phyloP scores from a whole-genome alignment of 1,140 invertebrate genomes.

The Melitaea cinxia region DNA sequence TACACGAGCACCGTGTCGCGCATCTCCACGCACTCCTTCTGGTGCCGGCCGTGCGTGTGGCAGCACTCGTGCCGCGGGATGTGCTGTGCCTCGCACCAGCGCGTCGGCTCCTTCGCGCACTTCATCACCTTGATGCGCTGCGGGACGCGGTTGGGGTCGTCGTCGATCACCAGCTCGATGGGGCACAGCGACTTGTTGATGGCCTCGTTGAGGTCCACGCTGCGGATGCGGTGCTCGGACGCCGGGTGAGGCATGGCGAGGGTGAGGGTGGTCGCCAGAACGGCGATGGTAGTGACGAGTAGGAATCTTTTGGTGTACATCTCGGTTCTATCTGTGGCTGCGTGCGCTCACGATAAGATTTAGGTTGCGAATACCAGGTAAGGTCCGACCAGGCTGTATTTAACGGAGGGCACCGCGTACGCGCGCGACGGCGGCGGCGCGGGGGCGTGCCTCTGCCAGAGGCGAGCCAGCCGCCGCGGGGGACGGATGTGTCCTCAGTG shows the following conservation, averaged over 20 bases:
- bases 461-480: neutral
- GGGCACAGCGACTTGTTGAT: conserved; percentile 66
- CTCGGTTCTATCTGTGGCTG: conserved; percentile 1
- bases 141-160: conserved; percentile 54
- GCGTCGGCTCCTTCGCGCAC: conserved; percentile 49
- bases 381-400: conserved; percentile 22
- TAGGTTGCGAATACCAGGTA: conserved; percentile 54
- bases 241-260: conserved; percentile 23
- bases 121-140: conserved; percentile 62
- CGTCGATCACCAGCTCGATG: conserved; percentile 53
- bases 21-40: conserved; percentile 62
- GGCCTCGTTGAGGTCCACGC: conserved; percentile 46
- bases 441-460: neutral
- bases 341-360: conserved; percentile 46
- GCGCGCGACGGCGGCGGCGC: conserved; percentile 11
- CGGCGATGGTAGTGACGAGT: neutral
- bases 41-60: conserved; percentile 43
- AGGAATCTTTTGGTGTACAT: conserved; percentile 25
- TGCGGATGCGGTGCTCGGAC: conserved; percentile 30
- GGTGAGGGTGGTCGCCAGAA: conserved; percentile 6
- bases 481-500: neutral
- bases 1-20: conserved; percentile 60
- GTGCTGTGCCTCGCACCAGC: conserved; percentile 49
- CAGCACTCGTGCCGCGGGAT: conserved; percentile 57
- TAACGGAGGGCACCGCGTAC: conserved; percentile 18